Evolutionary conservation across 2,113 vertebrate species (phyloP).

Genomic region (Macrotus californicus): DNA sequence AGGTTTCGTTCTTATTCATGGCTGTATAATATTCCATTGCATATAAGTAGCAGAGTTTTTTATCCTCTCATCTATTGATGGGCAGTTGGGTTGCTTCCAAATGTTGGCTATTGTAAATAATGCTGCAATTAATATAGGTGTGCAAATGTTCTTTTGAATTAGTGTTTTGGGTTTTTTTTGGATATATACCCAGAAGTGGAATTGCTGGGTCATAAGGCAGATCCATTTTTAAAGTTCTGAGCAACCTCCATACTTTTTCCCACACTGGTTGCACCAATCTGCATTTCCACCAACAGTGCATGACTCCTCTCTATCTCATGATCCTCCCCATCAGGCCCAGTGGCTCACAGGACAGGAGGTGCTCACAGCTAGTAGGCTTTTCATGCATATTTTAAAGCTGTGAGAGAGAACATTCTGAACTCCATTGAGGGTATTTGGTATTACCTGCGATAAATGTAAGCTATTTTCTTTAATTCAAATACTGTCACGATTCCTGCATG

Average conservation of each 20-base stretch:
- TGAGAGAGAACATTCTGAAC: not conserved
- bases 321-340: not conserved
- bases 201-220: not conserved
- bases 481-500: not conserved
- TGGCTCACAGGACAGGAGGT: not conserved
- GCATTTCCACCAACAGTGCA: not conserved
- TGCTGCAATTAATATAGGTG: not conserved
- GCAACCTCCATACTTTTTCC: not conserved
- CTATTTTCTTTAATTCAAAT: slow-evolving; percentile 23
- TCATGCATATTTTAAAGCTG: not conserved
- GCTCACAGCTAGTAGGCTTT: not conserved
- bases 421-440: not conserved
- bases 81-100: not conserved
- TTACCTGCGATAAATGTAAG: not conserved
- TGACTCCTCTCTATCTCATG: not conserved
- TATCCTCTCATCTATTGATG: not conserved
- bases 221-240: not conserved
- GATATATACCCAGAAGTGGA: not conserved
- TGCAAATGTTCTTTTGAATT: not conserved
- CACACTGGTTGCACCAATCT: not conserved
- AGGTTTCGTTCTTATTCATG: not conserved
- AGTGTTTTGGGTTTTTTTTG: not conserved
- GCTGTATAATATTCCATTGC: not conserved
- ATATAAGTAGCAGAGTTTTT: not conserved
- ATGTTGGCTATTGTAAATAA: not conserved